These are phyloP conservation scores for Erebia palarica DNA, from an alignment of 2,888 invertebrate genomes.

Conservation along the genomic window DNA sequence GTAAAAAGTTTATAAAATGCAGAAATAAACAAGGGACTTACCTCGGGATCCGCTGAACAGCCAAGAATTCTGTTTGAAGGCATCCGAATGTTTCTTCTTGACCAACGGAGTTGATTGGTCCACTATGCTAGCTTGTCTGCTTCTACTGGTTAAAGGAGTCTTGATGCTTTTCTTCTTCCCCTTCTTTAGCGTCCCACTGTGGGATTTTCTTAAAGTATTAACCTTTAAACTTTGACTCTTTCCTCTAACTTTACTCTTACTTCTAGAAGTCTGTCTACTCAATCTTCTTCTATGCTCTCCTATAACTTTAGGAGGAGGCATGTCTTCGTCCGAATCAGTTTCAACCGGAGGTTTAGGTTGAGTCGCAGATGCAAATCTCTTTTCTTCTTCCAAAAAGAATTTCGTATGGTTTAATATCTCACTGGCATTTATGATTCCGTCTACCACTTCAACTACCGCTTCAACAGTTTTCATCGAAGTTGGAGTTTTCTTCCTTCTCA, in stretches of 20 bases:
- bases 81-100: constrained; percentile 68
- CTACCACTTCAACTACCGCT: constrained; percentile 64
- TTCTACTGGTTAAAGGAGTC: constrained; percentile 60
- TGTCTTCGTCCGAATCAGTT: constrained; percentile 71
- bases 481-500: constrained; percentile 72
- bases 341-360: constrained; percentile 57
- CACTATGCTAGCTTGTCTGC: constrained; percentile 71
- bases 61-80: constrained; percentile 70
- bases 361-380: constrained; percentile 58
- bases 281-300: constrained; percentile 71
- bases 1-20: neutral
- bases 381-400: constrained; percentile 72
- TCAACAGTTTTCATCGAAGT: constrained; percentile 67
- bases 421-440: constrained; percentile 57
- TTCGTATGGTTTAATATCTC: constrained; percentile 69
- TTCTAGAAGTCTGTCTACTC: constrained; percentile 74
- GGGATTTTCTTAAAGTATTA: constrained; percentile 72
- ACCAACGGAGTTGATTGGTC: constrained; percentile 61
- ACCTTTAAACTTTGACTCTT: constrained; percentile 75
- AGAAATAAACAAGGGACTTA: constrained; percentile 47
- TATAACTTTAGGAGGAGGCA: constrained; percentile 60
- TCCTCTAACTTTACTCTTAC: constrained; percentile 74
- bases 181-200: constrained; percentile 75
- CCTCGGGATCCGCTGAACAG: constrained; percentile 70
- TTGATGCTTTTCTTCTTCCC: constrained; percentile 71